Conservation (phyloP, 2,888 invertebrate species). For the Cerastis leucographa region DNA sequence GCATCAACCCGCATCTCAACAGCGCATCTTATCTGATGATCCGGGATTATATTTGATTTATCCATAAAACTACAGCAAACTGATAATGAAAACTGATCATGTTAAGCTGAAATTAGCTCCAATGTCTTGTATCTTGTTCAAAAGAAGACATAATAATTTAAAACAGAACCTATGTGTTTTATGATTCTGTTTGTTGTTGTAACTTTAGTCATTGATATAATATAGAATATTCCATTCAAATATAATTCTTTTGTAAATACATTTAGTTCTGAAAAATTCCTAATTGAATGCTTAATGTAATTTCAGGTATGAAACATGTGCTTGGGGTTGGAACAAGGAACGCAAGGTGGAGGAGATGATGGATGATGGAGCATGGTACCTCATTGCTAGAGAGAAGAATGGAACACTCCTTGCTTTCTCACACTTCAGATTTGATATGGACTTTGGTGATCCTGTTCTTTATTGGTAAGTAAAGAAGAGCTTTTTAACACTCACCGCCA, state of each 20-base stretch:
- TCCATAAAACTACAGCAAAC: neutral
- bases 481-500: neutral
- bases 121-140: neutral
- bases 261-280: neutral
- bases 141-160: neutral
- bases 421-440: constrained; percentile 96
- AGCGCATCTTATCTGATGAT: neutral
- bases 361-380: constrained; percentile 93
- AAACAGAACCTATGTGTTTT: neutral
- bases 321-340: constrained; percentile 95
- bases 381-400: constrained; percentile 91
- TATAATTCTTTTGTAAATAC: neutral
- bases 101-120: neutral
- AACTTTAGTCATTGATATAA: neutral
- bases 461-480: constrained; percentile 92
- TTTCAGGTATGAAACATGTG: constrained; percentile 92
- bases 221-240: neutral
- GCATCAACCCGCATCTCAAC: neutral
- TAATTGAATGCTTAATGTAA: neutral
- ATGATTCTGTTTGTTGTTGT: neutral
- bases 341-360: constrained; percentile 94
- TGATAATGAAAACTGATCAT: neutral
- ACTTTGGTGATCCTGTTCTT: constrained; percentile 93
- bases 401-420: constrained; percentile 92
- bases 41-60: neutral